These are phyloP conservation scores for Pithys albifrons DNA, from an alignment of 2,113 vertebrate genomes.

Conservation along the genomic window DNA sequence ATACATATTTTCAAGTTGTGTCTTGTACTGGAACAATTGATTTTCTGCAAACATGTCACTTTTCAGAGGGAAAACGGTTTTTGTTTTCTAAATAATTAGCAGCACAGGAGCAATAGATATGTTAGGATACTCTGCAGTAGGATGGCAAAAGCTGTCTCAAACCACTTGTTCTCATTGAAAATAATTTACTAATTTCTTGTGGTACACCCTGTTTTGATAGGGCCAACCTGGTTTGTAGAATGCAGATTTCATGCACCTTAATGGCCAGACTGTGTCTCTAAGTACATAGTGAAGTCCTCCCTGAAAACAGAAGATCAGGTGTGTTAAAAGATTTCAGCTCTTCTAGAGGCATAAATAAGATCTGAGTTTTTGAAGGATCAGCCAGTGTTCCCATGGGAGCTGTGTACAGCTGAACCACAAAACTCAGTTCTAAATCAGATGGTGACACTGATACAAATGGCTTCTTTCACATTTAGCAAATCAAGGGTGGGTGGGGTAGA, in stretches of 20 bases:
- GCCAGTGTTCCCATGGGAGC: background rate
- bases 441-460: background rate
- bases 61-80: background rate
- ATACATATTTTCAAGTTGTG: background rate
- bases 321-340: background rate
- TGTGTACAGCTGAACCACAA: background rate
- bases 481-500: background rate
- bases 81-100: background rate
- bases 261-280: background rate
- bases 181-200: background rate
- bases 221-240: background rate
- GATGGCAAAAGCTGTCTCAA: background rate
- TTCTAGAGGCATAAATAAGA: background rate
- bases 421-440: background rate
- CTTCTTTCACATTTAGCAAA: background rate
- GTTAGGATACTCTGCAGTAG: background rate
- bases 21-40: background rate
- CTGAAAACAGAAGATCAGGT: background rate
- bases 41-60: background rate
- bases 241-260: background rate
- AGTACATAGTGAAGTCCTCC: background rate
- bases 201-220: background rate
- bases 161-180: background rate
- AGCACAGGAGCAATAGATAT: background rate
- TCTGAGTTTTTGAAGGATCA: background rate